Percentiles rank a stretch among this genome's conserved stretches.
phyloP scores from a whole-genome alignment of 2,113 vertebrate species.

The Eurypyga helias region DNA sequence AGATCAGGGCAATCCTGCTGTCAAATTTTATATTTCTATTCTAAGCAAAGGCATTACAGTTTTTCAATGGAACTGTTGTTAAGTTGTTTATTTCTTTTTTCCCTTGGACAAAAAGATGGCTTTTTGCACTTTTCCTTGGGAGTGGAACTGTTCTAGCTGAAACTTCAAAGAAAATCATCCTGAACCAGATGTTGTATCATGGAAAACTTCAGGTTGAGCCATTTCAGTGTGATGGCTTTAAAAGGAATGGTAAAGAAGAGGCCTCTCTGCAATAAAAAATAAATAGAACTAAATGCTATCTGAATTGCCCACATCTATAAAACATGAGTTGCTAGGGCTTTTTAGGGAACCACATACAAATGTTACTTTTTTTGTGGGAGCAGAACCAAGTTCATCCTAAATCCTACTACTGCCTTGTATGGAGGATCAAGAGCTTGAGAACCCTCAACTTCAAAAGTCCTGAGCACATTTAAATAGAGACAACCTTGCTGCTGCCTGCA shows the following conservation, averaged over 20 bases:
- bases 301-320: not conserved
- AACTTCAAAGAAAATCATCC: conserved; percentile 19
- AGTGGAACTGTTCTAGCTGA: not conserved
- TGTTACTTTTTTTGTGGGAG: not conserved
- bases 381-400: not conserved
- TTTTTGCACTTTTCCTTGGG: not conserved
- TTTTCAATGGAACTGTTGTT: not conserved
- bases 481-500: not conserved
- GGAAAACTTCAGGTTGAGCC: conserved; percentile 11
- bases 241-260: not conserved
- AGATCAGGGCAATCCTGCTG: not conserved
- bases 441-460: not conserved
- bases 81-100: not conserved
- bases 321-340: not conserved
- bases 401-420: not conserved
- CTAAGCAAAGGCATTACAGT: not conserved
- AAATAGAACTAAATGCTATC: not conserved
- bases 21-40: not conserved
- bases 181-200: not conserved
- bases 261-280: not conserved
- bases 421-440: not conserved
- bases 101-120: not conserved
- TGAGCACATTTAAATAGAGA: not conserved
- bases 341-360: not conserved
- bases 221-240: not conserved